Conservation (phyloP, 2,113 vertebrate species). For the Pteruthius melanotis region DNA sequence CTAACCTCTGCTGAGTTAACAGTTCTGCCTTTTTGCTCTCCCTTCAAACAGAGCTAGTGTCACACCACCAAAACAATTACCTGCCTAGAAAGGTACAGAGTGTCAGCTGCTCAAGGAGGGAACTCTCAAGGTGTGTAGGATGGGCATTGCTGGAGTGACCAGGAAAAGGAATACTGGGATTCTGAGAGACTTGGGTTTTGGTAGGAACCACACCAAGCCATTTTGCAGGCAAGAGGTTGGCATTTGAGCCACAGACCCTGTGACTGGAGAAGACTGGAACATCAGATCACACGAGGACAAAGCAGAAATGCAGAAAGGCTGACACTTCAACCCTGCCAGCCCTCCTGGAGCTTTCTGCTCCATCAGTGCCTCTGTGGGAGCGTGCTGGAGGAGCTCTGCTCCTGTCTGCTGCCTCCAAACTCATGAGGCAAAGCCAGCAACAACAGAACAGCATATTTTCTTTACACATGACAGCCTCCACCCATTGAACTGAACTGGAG, state of each 20-base stretch:
- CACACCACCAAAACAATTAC: not conserved
- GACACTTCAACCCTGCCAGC: not conserved
- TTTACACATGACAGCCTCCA: not conserved
- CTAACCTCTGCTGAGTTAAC: not conserved
- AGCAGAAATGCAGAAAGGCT: not conserved
- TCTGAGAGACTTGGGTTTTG: not conserved
- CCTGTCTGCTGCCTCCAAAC: not conserved
- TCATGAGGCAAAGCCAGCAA: not conserved
- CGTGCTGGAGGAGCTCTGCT: not conserved
- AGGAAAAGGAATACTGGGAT: not conserved
- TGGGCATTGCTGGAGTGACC: not conserved
- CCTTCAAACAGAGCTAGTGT: not conserved
- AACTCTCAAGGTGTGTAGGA: not conserved
- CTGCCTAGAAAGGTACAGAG: too few relatives aligned
- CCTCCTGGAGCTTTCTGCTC: not conserved
- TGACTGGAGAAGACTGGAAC: not conserved
- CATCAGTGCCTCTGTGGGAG: not conserved
- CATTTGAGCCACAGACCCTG: rapidly evolving
- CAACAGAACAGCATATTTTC: not conserved
- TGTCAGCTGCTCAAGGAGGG: not conserved
- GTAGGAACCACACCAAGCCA: not conserved
- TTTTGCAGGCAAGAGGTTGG: not conserved
- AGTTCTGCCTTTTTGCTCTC: not conserved
- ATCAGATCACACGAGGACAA: not conserved
- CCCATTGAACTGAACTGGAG: not conserved